Base-by-base conservation (phyloP, 2,888 invertebrate genomes). In the Eupithecia centaureata region DNA sequence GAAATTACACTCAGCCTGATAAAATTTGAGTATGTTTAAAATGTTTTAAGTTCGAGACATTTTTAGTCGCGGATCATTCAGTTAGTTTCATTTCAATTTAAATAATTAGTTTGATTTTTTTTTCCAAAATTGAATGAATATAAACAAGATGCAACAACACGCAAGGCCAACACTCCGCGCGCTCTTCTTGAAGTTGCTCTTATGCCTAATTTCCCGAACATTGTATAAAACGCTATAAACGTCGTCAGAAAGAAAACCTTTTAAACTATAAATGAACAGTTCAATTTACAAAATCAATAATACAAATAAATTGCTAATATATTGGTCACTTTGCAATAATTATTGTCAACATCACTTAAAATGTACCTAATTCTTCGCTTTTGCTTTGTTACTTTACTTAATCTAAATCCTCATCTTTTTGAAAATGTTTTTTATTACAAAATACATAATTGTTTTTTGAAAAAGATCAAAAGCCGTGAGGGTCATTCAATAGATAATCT, bases 291-390 rank as follows among this genome's bases (percentile, higher is more conserved):
- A 42, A 22, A 63, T 69, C 57, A 61, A 69, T 67, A n/a, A 38
- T 60, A 69, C 54, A 62, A 64, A 68, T 68, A 62, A 65, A 65
- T 69, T 60, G 25, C 47, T 52, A 27, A 25, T 27, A 27, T 52
- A 67, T 72, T 68, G 72, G 67, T 68, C 72, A 67, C 61, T 38
- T 60, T 68, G 65, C 18, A 69, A 67, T 60, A 32, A 61, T 69
- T 76, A 76, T 73, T 72, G 73, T 74, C 73, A 73, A 72, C 42
- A 60, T 64, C 62, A 70, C 67, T 56, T 68, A 68, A 62, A 63
- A 58, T 32, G 57, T 32, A 35, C n/a, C 18, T 38, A n/a, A 38
- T 42, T 42, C n/a, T 47, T 47, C 0, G 22, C 22, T 22, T 22
- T 47, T 47, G 47, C 47, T 47, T 12, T 18, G 1, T n/a, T 38